A percentile compares a stretch with the other conserved stretches of the same genome.
phyloP scores from a whole-genome alignment of 2,797 vertebrate species.

The Morus bassanus region DNA sequence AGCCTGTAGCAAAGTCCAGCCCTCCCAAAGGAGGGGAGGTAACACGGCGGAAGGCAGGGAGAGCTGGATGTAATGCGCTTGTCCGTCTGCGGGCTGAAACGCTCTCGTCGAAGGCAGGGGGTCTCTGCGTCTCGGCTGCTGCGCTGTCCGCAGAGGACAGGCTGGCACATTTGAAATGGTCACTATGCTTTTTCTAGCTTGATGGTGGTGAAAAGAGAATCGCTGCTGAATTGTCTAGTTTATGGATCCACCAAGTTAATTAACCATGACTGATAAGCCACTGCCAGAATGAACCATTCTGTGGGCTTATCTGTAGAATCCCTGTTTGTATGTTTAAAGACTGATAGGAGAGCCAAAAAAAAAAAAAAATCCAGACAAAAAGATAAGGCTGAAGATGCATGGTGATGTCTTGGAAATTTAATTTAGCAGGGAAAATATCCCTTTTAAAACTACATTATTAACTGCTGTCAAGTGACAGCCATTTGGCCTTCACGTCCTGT shows the following conservation, averaged over 20 bases:
- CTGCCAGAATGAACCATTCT: background rate
- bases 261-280: background rate
- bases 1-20: no score
- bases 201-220: background rate
- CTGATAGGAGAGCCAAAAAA: background rate
- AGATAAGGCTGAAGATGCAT: slow-evolving; percentile 15
- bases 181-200: background rate
- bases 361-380: background rate
- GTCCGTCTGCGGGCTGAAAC: rapidly evolving
- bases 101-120: rapidly evolving
- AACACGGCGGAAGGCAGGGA: rapidly evolving
- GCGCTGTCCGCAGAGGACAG: background rate
- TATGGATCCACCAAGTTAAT: background rate
- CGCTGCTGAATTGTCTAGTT: background rate
- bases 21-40: background rate
- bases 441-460: slow-evolving; percentile 14
- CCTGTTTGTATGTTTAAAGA: background rate
- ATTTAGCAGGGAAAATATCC: slow-evolving; percentile 23
- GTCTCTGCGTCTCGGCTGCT: rapidly evolving
- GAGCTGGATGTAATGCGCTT: rapidly evolving
- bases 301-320: background rate
- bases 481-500: background rate
- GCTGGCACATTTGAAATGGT: background rate
- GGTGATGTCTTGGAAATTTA: slow-evolving; percentile 19
- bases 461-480: slow-evolving; percentile 11